These are phyloP conservation scores for Cyclopterus lumpus DNA, from an alignment of 2,797 vertebrate species.

Conservation along the genomic window DNA sequence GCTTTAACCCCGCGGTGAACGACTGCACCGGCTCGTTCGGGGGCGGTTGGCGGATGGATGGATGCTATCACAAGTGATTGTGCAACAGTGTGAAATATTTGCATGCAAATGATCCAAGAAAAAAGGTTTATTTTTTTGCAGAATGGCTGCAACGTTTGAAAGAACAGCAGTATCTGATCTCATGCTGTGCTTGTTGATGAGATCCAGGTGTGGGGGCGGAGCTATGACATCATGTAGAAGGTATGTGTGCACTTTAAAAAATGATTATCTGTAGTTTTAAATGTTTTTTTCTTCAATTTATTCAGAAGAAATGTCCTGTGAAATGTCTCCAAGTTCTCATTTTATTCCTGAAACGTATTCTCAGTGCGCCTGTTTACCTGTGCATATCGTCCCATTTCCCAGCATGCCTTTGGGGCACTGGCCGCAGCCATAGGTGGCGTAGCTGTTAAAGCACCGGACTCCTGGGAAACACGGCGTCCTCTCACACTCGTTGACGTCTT, in stretches of 20 bases:
- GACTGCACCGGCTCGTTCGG: neutral
- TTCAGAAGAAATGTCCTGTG: too few relatives aligned
- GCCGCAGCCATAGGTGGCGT: constrained; percentile 84
- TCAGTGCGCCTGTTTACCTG: constrained; percentile 64
- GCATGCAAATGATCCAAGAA: neutral
- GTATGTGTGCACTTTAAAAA: neutral
- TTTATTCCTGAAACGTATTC: too few relatives aligned
- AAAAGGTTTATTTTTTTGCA: neutral
- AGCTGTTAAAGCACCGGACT: constrained; percentile 80
- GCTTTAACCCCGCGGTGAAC: neutral
- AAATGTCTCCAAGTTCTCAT: too few relatives aligned
- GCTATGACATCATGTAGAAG: neutral
- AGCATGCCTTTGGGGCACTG: constrained; percentile 83
- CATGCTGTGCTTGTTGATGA: constrained; percentile 29
- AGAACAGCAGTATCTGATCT: constrained; percentile 23
- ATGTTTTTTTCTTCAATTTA: neutral
- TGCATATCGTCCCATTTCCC: constrained; percentile 83
- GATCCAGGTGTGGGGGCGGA: constrained; percentile 9
- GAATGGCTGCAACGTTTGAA: constrained; percentile 16
- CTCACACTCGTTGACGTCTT: constrained; percentile 86
- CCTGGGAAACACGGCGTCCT: constrained; percentile 81
- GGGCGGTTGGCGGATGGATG: neutral
- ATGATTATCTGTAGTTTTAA: neutral
- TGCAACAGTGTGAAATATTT: neutral
- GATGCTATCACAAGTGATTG: neutral